These are phyloP conservation scores for Acrocera orbiculus DNA, from an alignment of 2,888 invertebrate genomes.

Conservation along the genomic window DNA sequence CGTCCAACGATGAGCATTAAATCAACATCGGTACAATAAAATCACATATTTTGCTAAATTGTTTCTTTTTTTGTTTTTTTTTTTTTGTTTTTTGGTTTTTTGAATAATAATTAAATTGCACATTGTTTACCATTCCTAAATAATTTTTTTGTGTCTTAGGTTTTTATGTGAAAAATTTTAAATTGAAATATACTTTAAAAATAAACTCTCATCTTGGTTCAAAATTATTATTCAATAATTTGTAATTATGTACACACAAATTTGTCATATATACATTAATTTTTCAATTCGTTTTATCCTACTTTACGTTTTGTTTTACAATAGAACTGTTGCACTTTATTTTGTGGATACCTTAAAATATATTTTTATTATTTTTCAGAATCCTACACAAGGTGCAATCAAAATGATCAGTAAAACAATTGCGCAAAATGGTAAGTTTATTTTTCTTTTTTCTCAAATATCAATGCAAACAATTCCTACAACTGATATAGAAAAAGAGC, in stretches of 20 bases:
- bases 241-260: conserved; percentile 2
- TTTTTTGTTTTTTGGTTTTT: too few species aligned
- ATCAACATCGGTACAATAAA: too few species aligned
- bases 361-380: conserved; percentile 20
- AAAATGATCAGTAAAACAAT: conserved; percentile 15
- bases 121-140: too few species aligned
- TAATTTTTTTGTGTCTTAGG: not conserved
- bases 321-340: too few species aligned
- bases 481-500: too few species aligned
- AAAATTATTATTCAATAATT: too few species aligned
- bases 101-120: too few species aligned
- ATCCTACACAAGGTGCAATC: conserved; percentile 34
- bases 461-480: too few species aligned
- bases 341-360: conserved; percentile 7
- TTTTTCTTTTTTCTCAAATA: too few species aligned
- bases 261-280: conserved; percentile 12
- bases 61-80: not conserved
- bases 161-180: not conserved
- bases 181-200: not conserved
- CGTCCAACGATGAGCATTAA: too few species aligned
- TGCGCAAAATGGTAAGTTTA: conserved; percentile 18
- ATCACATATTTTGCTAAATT: not conserved
- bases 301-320: conserved; percentile 6
- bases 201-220: too few species aligned
- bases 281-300: conserved; percentile 5